Evolutionary conservation across 2,797 vertebrate genomes (phyloP).

Genomic region (Acestrorhynchus altus): DNA sequence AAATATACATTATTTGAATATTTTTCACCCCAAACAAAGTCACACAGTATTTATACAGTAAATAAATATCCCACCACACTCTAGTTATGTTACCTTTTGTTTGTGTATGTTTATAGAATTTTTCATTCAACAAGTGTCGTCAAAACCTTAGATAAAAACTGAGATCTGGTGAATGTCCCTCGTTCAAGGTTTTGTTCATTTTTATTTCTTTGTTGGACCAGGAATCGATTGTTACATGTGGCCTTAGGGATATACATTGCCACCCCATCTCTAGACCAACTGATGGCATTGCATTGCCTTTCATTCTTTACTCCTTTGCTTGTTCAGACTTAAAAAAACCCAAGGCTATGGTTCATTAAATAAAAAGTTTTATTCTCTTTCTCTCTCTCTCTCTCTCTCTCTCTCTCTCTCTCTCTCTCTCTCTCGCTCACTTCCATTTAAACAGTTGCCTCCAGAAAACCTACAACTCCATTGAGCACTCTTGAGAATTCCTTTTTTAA

Average conservation of each 20-base stretch:
- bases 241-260: neutral
- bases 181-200: neutral
- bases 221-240: neutral
- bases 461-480: neutral
- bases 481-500: constrained; percentile 10
- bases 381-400: neutral
- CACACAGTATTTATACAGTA: no score
- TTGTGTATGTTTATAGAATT: no score
- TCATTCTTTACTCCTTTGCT: neutral
- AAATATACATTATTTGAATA: no score
- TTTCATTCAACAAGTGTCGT: no score
- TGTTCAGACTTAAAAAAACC: neutral
- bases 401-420: neutral
- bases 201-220: neutral
- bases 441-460: neutral
- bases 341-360: constrained; percentile 1
- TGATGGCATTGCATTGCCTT: neutral
- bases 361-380: neutral
- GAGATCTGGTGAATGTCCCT: neutral
- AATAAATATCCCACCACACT: no score
- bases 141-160: no score
- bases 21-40: no score
- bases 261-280: neutral
- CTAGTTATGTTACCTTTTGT: no score
- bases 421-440: neutral